Percentiles rank a stretch among this genome's conserved stretches.
These are phyloP conservation scores for Macroramphosus scolopax DNA, from an alignment of 2,797 vertebrate genomes.

Conservation along the genomic window DNA sequence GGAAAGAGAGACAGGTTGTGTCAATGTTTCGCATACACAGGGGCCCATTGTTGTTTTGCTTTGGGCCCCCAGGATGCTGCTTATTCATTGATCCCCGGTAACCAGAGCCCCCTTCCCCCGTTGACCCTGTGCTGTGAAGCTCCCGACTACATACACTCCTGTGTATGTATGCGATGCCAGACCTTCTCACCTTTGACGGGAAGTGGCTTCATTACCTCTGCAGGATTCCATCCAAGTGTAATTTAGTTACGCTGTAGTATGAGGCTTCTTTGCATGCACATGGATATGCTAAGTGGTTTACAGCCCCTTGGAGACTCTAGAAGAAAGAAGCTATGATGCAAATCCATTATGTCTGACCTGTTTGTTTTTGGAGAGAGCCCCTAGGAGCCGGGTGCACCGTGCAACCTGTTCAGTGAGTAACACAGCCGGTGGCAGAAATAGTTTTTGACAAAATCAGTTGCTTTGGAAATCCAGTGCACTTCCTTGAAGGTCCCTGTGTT, in stretches of 20 bases:
- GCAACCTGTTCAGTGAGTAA: conserved; percentile 43
- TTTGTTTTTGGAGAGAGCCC: conserved; percentile 48
- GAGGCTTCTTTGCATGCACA: conserved; percentile 6
- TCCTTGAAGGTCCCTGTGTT: no score
- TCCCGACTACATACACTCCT: no score
- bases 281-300: conserved; percentile 26
- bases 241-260: conserved; percentile 10
- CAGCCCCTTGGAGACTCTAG: conserved; percentile 16
- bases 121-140: no score
- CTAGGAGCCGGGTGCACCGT: conserved; percentile 12
- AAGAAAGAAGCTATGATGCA: conserved; percentile 27
- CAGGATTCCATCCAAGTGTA: neutral
- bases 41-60: conserved; percentile 66
- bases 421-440: conserved; percentile 21
- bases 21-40: conserved; percentile 69
- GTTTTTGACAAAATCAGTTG: no score
- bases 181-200: conserved; percentile 11
- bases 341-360: conserved; percentile 50
- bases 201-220: neutral
- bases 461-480: no score
- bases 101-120: conserved; percentile 52
- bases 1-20: conserved; percentile 64
- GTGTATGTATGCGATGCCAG: conserved; percentile 13
- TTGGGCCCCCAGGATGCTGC: conserved; percentile 47
- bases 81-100: conserved; percentile 64